Evolutionary conservation across 2,797 vertebrate genomes (phyloP), one percentile per base, ranked within the genome.

Genomic region (Anguilla anguilla): DNA sequence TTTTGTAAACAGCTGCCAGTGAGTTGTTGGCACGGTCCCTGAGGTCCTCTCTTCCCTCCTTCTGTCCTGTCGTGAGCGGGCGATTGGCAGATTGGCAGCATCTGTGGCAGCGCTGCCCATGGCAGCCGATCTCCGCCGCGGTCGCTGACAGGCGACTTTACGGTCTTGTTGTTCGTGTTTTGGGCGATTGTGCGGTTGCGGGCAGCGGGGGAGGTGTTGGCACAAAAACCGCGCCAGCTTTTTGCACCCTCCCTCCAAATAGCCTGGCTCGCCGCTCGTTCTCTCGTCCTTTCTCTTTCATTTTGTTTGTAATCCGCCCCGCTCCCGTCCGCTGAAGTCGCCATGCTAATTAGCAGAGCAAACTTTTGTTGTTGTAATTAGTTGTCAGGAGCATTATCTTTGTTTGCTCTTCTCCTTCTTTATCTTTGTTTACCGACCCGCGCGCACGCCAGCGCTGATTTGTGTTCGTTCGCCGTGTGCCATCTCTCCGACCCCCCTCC

Each of bases 1-100:
- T 94, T 95, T 95, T 91, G 93, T 96, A 95, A 96, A 96, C 95
- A 96, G 95, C 94, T 96, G 95, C 93, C 92, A 86, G 94, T 92
- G 90, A 94, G 94, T 91, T 94, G 92, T 92, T 95, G 95, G 93
- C 94, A 94, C 89, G 91, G 93, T 96, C 95, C 95, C 95, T 90
- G 87, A 94, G 95, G 94, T 96, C 95, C 91, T 92, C 88, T 90
- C 91, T 90, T 79, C 83, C 85, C 87, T 88, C 93, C 93, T 91
- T 88, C 89, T 90, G 92, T 91, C 90, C 89, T 89, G 89, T 91
- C 89, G 87, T 87, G 88, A 90, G 87, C 90, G 87, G 89, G 89
- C 94, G 86, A 94, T 94, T 96, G 95, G 94, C 94, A 96, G 95
- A 94, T 95, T 96, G 95, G 95, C 94, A 95, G 93, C 87, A 87